Conservation (phyloP, 1,140 invertebrate genomes). For the Scaptomyza montana region DNA sequence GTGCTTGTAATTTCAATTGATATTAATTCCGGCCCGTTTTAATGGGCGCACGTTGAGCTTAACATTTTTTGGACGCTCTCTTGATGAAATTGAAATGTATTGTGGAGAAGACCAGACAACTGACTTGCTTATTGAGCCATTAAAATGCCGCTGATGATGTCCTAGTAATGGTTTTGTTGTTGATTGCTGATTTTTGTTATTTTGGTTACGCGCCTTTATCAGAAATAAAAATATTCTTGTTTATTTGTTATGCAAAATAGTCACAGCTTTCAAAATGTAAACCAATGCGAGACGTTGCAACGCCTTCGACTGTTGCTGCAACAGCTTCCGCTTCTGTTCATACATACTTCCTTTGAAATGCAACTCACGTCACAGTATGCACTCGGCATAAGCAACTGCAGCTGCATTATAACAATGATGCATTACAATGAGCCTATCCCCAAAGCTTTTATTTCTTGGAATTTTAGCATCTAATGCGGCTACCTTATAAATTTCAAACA, state of each 20-base stretch:
- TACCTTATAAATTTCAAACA: not conserved
- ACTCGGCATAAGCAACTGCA: constrained; percentile 13
- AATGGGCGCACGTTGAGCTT: constrained; percentile 11
- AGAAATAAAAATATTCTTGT: constrained; percentile 41
- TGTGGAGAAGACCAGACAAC: too few relatives aligned
- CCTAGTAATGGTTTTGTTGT: constrained; percentile 18
- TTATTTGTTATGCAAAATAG: constrained; percentile 71
- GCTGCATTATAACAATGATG: constrained; percentile 3
- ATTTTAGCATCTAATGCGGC: not conserved
- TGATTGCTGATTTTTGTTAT: constrained; percentile 29
- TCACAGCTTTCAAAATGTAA: not conserved
- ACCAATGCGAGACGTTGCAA: not conserved
- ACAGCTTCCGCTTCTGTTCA: constrained; percentile 29
- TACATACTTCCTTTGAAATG: constrained; percentile 20
- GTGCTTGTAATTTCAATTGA: constrained; percentile 63
- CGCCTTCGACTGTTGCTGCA: constrained; percentile 1
- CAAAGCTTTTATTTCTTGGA: not conserved
- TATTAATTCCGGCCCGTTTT: constrained; percentile 60
- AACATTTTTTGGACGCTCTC: constrained; percentile 20
- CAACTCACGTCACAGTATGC: constrained; percentile 28
- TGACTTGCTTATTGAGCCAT: constrained; percentile 27
- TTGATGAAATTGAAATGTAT: constrained; percentile 28
- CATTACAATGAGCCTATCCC: not conserved
- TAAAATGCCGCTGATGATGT: constrained; percentile 41
- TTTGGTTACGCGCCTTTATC: constrained; percentile 31